A percentile compares a stretch with the other conserved stretches of the same genome.
These are phyloP conservation scores for Boloria selene DNA, from an alignment of 2,888 invertebrate species.

Conservation along the genomic window DNA sequence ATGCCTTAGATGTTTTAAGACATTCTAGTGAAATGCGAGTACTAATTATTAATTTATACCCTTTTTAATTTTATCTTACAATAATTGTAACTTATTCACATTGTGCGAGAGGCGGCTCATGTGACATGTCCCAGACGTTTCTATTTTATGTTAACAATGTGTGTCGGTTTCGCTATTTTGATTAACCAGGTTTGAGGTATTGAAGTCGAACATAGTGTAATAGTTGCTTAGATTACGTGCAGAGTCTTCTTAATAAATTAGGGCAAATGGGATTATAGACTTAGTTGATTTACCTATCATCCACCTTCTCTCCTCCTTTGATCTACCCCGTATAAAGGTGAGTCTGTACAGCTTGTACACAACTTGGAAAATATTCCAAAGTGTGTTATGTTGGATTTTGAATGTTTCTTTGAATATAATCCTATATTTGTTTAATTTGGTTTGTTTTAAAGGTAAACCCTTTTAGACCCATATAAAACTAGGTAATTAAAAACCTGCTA, in stretches of 20 bases:
- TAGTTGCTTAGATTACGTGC: conserved; percentile 70
- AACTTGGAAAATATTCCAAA: conserved; percentile 61
- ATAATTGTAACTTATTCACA: conserved; percentile 36
- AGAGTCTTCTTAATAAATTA: conserved; percentile 54
- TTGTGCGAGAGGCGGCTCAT: conserved; percentile 33
- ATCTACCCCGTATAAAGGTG: conserved; percentile 52
- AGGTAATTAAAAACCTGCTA: too few species aligned
- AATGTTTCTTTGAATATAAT: conserved; percentile 82
- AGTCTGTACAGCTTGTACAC: conserved; percentile 60
- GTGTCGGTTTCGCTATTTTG: conserved; percentile 68
- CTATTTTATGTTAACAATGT: conserved; percentile 61
- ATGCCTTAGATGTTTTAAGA: conserved; percentile 77
- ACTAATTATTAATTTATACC: conserved; percentile 62
- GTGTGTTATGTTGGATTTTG: conserved; percentile 73
- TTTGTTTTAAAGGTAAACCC: conserved; percentile 61
- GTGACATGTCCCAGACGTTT: conserved; percentile 28
- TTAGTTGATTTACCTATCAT: conserved; percentile 55
- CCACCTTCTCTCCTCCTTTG: too few species aligned
- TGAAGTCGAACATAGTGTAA: conserved; percentile 62
- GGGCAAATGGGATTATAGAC: conserved; percentile 76
- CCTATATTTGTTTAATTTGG: conserved; percentile 81
- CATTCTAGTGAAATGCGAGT: conserved; percentile 58
- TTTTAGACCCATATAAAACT: not conserved
- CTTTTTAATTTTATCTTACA: conserved; percentile 48
- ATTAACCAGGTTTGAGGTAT: conserved; percentile 75